Evolutionary conservation across 1,140 invertebrate species (phyloP).

Genomic region (Brachionus rubens): DNA sequence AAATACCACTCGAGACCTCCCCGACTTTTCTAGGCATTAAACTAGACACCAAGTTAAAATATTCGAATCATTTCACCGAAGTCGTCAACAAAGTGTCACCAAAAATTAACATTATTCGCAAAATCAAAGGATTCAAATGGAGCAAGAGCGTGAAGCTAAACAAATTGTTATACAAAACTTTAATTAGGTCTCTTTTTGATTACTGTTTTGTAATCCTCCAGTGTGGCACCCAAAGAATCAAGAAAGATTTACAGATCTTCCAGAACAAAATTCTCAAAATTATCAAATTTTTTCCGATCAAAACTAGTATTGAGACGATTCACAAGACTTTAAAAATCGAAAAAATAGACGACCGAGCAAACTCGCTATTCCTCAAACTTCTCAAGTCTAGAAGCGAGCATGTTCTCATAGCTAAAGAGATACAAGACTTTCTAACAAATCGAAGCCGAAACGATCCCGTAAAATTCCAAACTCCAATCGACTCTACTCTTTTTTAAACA

Average conservation of each 20-base stretch:
- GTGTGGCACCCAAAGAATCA: background rate
- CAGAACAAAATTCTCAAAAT: background rate
- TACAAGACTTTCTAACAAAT: too few relatives aligned
- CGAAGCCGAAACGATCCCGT: too few relatives aligned
- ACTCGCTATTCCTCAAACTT: background rate
- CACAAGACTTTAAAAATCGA: background rate
- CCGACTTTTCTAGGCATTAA: background rate
- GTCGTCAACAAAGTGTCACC: background rate
- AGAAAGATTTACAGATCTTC: background rate
- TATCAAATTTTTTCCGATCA: background rate
- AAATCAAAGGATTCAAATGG: background rate
- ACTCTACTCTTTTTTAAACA: too few relatives aligned
- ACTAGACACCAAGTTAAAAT: background rate
- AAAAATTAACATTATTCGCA: background rate
- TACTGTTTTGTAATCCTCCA: background rate
- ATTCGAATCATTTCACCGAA: background rate
- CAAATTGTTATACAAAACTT: background rate
- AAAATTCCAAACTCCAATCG: too few relatives aligned
- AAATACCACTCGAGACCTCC: background rate
- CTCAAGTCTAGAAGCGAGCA: background rate
- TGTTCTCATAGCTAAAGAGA: too few relatives aligned
- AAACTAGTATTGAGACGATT: background rate
- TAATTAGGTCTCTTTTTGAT: background rate
- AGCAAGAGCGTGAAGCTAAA: background rate
- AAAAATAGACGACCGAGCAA: background rate